phyloP scores from a whole-genome alignment of 1,140 invertebrate genomes.

The Orchesella cincta region DNA sequence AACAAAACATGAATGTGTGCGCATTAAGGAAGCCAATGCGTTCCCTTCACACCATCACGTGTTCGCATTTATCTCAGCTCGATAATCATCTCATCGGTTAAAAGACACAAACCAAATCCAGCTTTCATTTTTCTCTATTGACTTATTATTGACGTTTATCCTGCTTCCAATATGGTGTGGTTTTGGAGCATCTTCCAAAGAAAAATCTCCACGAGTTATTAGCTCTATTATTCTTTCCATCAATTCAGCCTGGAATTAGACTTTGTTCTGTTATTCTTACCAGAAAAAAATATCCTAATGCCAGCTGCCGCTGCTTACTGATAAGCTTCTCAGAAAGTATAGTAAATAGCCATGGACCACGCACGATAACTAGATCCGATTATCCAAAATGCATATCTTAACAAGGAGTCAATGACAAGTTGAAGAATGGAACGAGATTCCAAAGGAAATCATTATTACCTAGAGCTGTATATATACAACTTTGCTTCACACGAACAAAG shows the following conservation, averaged over 20 bases:
- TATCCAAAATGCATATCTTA: slow-evolving; percentile 19
- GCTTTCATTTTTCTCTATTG: background rate
- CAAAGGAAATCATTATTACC: background rate
- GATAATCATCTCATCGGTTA: background rate
- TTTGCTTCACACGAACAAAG: background rate
- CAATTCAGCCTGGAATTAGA: background rate
- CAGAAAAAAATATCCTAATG: background rate
- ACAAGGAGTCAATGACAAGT: slow-evolving; percentile 19
- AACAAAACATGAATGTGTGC: background rate
- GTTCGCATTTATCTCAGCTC: background rate
- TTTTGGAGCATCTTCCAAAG: background rate
- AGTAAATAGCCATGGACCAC: too few relatives aligned
- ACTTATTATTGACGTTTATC: background rate
- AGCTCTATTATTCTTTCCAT: background rate
- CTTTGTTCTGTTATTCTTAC: background rate
- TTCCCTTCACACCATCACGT: slow-evolving; percentile 13
- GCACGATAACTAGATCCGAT: too few relatives aligned
- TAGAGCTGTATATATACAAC: background rate
- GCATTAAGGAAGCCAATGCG: slow-evolving; percentile 16
- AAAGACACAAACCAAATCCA: background rate
- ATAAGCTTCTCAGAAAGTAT: background rate
- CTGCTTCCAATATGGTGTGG: slow-evolving; percentile 16
- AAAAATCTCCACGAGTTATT: background rate
- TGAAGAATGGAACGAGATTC: slow-evolving; percentile 15
- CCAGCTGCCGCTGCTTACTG: background rate